Conservation (phyloP, 2,797 vertebrate species). For the Meda fulgida region DNA sequence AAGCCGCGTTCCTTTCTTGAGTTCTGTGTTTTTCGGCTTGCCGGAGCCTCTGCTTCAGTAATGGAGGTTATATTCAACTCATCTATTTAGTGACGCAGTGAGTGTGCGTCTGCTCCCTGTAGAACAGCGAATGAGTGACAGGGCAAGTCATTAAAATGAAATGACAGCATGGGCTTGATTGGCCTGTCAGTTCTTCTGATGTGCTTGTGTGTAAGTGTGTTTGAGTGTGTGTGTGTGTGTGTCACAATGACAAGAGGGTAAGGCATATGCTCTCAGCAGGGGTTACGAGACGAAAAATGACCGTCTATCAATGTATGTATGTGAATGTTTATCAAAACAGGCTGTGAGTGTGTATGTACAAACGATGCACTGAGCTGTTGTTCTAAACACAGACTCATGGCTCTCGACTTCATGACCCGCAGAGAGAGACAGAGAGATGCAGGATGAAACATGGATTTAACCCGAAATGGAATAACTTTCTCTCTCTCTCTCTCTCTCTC, state of each 20-base stretch:
- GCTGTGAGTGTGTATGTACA: conserved; percentile 7
- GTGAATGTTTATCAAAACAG: conserved; percentile 21
- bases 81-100: conserved; percentile 39
- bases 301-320: conserved; percentile 49
- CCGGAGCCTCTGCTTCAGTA: not conserved
- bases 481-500: no score
- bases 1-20: not conserved
- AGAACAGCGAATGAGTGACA: conserved; percentile 66
- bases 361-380: not conserved
- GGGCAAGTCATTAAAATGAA: conserved; percentile 71
- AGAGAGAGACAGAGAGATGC: not conserved
- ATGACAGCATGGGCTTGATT: conserved; percentile 75
- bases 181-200: conserved; percentile 71
- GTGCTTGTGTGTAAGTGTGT: conserved; percentile 21
- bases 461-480: conserved; percentile 10
- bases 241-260: conserved; percentile 34
- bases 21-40: conserved; percentile 1
- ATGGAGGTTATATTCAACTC: conserved; percentile 43
- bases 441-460: conserved; percentile 27
- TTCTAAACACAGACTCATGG: conserved; percentile 17
- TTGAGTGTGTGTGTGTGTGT: conserved; percentile 44
- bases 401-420: conserved; percentile 44
- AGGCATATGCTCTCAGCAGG: conserved; percentile 74
- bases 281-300: conserved; percentile 73
- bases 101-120: conserved; percentile 31